Base-by-base conservation (phyloP, 2,797 vertebrate species). In the Phrynocephalus forsythii region DNA sequence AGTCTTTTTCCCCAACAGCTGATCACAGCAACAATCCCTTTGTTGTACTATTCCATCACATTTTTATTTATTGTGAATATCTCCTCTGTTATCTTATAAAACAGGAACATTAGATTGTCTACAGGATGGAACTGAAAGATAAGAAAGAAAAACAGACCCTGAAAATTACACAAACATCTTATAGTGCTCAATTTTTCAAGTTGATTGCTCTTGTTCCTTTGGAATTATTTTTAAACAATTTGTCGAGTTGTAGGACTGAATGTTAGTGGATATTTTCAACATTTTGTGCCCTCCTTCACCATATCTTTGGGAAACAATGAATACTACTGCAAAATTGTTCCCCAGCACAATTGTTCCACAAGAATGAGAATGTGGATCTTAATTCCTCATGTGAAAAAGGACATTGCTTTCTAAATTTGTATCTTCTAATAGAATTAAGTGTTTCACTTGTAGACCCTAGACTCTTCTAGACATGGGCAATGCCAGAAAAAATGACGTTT, bases 131-230 rank as follows among this genome's bases (percentile, higher is more conserved):
- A 94, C 90, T 90, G 52, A 89, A 93, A 91, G 56, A 93, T 86
- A 91, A 91, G 83, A 88, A 92, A 87, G 28, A 91, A 89, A 94
- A 94, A 22, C 85, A 72, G 89, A 38, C 28, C 82, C 79, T 92
- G 86, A 67, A 90, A 89, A 92, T 89, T 81, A 73, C 60, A 90
- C 92, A 91, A 0, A 50, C 30, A 56, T 87, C 90, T 68, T 92
- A 91, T 90, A 48, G 24, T 33, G 26, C 69, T 91, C 85, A 92
- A 10, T 93, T 94, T 91, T 92, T 93, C 91, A 94, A 78, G 33
- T 3, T 10, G 48, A 92, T 91, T 92, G 18, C 16, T 90, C 85
- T 30, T 82, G 66, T 33, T 84, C 83, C 26, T 85, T 82, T 6
- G 50, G 75, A 90, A 1, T n/a, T 89, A 2, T 0, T 69, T 22